A percentile compares a stretch with the other conserved stretches of the same genome.
Evolutionary conservation across 2,113 vertebrate genomes (phyloP).

Genomic region (Psilopsiagon aurifrons): DNA sequence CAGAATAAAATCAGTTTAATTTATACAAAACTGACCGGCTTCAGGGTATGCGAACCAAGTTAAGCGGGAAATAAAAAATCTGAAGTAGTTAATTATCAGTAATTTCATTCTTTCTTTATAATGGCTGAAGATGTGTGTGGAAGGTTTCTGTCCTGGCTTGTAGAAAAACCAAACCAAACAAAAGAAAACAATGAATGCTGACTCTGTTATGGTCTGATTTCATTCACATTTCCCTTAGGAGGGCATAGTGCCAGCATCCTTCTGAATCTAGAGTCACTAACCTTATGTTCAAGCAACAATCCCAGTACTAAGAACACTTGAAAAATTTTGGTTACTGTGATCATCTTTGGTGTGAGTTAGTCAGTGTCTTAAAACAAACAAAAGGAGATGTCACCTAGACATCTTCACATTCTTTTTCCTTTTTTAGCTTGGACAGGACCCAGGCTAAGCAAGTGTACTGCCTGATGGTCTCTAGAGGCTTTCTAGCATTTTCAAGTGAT

Average conservation of each 20-base stretch:
- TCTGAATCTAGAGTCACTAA: background rate
- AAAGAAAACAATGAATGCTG: background rate
- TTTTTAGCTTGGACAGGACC: background rate
- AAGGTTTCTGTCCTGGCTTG: background rate
- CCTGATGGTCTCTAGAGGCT: background rate
- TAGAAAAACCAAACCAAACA: background rate
- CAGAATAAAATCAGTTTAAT: background rate
- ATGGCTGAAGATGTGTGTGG: background rate
- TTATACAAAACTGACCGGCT: background rate
- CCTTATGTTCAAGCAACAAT: background rate
- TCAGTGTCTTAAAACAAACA: background rate
- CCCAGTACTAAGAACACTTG: background rate
- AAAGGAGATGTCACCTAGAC: background rate
- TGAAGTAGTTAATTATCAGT: background rate
- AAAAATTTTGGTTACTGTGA: background rate
- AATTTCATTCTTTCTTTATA: background rate
- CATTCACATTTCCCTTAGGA: background rate
- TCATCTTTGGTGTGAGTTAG: background rate
- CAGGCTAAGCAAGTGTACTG: accelerated
- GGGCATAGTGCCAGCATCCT: background rate
- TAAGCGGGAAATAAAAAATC: background rate
- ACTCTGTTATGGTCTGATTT: background rate
- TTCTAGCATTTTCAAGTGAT: background rate
- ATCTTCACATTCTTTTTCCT: background rate
- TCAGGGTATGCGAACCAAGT: background rate